Conservation (phyloP, 2,888 invertebrate genomes). For the Leptinotarsa peninsularis region DNA sequence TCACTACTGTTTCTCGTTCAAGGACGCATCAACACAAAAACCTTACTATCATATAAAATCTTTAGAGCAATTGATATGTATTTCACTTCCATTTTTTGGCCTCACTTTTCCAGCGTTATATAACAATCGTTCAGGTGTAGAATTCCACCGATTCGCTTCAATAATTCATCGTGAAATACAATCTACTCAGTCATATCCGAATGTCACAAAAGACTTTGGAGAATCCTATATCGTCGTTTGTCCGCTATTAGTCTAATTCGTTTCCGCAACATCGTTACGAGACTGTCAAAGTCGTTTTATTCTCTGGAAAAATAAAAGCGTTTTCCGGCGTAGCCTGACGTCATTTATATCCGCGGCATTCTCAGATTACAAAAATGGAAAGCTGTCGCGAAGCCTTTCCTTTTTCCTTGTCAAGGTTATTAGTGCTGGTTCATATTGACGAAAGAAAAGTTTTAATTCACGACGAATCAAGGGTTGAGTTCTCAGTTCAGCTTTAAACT, state of each 20-base stretch:
- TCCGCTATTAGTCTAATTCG: background rate
- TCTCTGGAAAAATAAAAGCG: background rate
- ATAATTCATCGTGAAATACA: background rate
- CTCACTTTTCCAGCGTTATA: background rate
- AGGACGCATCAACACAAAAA: no score
- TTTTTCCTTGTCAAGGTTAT: background rate
- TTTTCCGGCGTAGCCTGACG: background rate
- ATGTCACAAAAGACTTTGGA: constrained; percentile 8
- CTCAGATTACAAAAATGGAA: background rate
- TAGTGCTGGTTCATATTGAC: background rate
- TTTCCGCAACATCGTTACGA: background rate
- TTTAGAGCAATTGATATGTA: no score
- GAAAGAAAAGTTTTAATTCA: background rate
- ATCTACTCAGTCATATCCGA: constrained; percentile 1
- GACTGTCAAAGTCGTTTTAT: background rate
- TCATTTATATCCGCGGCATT: background rate
- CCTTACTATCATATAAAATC: no score
- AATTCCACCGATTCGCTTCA: background rate
- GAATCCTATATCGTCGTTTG: background rate
- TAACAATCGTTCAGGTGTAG: background rate
- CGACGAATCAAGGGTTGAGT: no score
- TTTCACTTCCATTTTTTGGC: no score
- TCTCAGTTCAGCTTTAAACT: no score
- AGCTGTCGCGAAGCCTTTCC: background rate
- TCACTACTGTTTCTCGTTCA: no score